Evolutionary conservation across 1,140 invertebrate genomes (phyloP), one percentile per base, ranked within the genome.

Genomic region (Drosophila tristis): DNA sequence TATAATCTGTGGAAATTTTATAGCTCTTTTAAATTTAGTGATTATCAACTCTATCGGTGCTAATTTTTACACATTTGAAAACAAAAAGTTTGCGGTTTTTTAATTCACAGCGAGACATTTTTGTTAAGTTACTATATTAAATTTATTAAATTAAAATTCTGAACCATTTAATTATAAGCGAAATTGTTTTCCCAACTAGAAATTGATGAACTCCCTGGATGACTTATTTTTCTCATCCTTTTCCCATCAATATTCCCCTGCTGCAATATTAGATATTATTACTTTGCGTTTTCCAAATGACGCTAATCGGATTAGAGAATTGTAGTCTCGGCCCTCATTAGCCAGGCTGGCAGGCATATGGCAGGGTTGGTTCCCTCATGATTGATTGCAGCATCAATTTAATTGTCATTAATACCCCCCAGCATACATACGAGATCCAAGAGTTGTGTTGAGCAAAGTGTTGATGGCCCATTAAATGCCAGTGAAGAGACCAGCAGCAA

Each of bases 351-450:
- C 2, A 20, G 20, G 42, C 66, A 86, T 73, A 76, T 80, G 80
- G 47, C 23, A 11, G 7, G 54, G 11, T 44, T 45, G 54, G 11
- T 44, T 45, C 31, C 23, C 31, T 53, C 35, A 51, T 84, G 77
- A 86, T 85, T 86, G 77, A 86, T 85, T 76, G 67, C 76, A 65
- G 55, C 55, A 61, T 74, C 66, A 80, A 80, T 84, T 84, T 77
- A 80, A 85, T 80, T 77, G 76, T 54, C 81, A 86, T 86, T 68
- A 84, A 76, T 80, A 66, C 54, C 29, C 57, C 23, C 2, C 15
- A 65, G 4, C 23, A 25, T 25, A 39, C 35, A 39, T 39, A 5
- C 9, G 35, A 39, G 57, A 82, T 72, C 53, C 60, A 77, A 53
- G 35, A 13, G 35, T 50, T 68, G 72, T 47, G 51, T 59, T 29